Base-by-base conservation (phyloP, 92 coral and sea anemone species). In the Chrysogorgia sp. region DNA sequence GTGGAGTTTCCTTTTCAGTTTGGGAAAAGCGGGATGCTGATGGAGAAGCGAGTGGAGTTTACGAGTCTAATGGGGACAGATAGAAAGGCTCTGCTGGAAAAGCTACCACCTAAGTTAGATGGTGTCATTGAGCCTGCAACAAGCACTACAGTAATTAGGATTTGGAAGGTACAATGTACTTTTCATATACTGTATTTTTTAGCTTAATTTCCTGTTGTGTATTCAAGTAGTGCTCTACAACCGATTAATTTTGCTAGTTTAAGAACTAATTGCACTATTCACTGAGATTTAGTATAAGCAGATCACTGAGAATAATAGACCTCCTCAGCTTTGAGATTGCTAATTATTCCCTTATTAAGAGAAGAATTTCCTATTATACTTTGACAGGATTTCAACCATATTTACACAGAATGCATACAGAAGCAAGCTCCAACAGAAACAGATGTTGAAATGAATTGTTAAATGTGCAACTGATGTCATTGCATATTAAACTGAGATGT, bases 11-110 rank as follows among this genome's bases (percentile, higher is more conserved):
- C 10, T 88, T 84, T 56, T 48, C 35, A 24, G 82, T 81, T 25
- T 88, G 92, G 92, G 92, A 88, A 71, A 88, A 88, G 41, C 15
- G 22, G 25, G 76, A 82, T 82, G 85, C 85, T 24, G 92, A 89
- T 78, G 90, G 90, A 8, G 76, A 52, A 19, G 85, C 82, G 2
- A 88, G 92, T 63, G 92, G 79, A 10, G 62, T 62, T 3, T 63
- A 76, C 43, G 92, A 88, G 30, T 88, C 59, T 67, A 84, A 17
- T 84, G 81, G 86, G 89, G 92, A 7, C 21, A 10, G 92, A 81
- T 4, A 84, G 76, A 49, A 88, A 85, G 67, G 32, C 67, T 24
- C 37, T 88, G 20, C 83, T 88, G 13, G 77, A 75, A 81, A 67
- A 62, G 40, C 77, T 88, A 6, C 90, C 93, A 41, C 25, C 83